A percentile compares a stretch with the other conserved stretches of the same genome.
phyloP scores from a whole-genome alignment of 2,797 vertebrate genomes.

The Moxostoma hubbsi region DNA sequence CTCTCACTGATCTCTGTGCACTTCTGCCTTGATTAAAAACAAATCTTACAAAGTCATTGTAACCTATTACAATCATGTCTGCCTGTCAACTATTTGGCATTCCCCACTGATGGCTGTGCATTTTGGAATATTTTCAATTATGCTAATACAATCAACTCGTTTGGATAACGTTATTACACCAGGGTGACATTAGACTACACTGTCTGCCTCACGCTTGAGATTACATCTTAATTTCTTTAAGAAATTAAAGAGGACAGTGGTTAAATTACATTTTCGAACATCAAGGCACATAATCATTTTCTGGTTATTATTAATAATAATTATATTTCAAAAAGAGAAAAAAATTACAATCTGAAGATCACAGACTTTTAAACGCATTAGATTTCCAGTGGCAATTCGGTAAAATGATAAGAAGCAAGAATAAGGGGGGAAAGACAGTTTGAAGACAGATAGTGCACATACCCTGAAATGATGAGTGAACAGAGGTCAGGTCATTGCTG shows the following conservation, averaged over 20 bases:
- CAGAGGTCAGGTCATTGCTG: constrained; percentile 38
- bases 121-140: constrained; percentile 61
- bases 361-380: background rate
- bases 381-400: constrained; percentile 1
- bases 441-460: constrained; percentile 10
- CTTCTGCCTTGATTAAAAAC: constrained; percentile 57
- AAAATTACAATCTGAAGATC: background rate
- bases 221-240: constrained; percentile 56
- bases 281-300: constrained; percentile 39
- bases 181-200: constrained; percentile 55
- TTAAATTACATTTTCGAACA: constrained; percentile 59
- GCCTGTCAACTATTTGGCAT: constrained; percentile 69
- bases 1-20: constrained; percentile 47
- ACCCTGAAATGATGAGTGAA: constrained; percentile 7
- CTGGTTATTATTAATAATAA: constrained; percentile 50
- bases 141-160: constrained; percentile 60
- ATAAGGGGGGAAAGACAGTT: background rate
- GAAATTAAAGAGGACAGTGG: constrained; percentile 58
- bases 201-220: constrained; percentile 48
- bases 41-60: constrained; percentile 75
- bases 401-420: constrained; percentile 20
- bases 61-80: constrained; percentile 78
- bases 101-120: constrained; percentile 48
- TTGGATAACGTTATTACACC: constrained; percentile 60
- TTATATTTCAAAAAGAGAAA: constrained; percentile 18